Evolutionary conservation across 2,113 vertebrate species (phyloP).

Genomic region (Pteronura brasiliensis): DNA sequence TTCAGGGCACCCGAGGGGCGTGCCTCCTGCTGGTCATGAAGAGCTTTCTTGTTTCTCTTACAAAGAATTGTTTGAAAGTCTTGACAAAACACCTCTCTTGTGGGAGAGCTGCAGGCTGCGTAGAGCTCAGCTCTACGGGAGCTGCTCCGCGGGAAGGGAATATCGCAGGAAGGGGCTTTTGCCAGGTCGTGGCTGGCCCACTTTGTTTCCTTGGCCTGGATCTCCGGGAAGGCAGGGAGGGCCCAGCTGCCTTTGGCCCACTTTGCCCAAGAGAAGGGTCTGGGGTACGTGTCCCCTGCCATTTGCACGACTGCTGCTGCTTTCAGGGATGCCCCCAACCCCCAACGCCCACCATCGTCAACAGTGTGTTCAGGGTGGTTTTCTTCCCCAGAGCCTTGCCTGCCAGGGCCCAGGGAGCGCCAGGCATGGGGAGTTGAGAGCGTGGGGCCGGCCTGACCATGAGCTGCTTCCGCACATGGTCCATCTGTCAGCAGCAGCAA

Average conservation of each 20-base stretch:
- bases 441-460: accelerated
- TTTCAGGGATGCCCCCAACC: too few species aligned
- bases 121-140: not conserved
- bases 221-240: not conserved
- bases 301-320: too few species aligned
- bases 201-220: not conserved
- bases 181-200: not conserved
- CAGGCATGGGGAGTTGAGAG: not conserved
- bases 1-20: accelerated
- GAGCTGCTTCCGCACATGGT: not conserved
- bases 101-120: not conserved
- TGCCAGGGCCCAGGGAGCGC: not conserved
- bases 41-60: not conserved
- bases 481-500: not conserved
- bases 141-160: not conserved
- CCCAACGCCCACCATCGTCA: not conserved
- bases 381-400: not conserved
- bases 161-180: too few species aligned
- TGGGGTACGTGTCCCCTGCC: not conserved
- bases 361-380: accelerated
- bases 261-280: not conserved
- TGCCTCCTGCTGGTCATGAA: not conserved
- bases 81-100: not conserved
- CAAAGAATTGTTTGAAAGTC: not conserved
- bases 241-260: not conserved